Evolutionary conservation across 1,140 invertebrate genomes (phyloP).

Genomic region (Antheraea pernyi): DNA sequence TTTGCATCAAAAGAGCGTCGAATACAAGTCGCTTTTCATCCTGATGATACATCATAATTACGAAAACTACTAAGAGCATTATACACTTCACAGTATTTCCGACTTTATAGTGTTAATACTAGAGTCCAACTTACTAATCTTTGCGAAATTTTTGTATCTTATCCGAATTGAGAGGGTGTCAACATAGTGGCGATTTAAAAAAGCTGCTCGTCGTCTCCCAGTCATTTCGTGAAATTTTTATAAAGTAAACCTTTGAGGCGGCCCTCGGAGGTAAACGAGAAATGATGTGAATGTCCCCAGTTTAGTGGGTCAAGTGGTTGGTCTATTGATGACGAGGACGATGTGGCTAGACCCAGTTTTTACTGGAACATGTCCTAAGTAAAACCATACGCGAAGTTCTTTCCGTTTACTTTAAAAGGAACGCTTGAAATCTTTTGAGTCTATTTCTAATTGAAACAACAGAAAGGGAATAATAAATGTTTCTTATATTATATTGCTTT

Average conservation of each 20-base stretch:
- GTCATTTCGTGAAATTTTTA: slow-evolving; percentile 45
- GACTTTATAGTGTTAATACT: background rate
- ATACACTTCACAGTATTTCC: slow-evolving; percentile 13
- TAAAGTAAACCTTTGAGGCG: slow-evolving; percentile 36
- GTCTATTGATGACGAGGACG: slow-evolving; percentile 40
- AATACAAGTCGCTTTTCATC: slow-evolving; percentile 32
- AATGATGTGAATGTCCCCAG: slow-evolving; percentile 42
- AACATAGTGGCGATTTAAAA: slow-evolving; percentile 42
- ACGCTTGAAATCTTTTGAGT: background rate
- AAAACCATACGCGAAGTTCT: slow-evolving; percentile 15
- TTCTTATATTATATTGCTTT: no score
- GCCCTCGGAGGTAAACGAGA: slow-evolving; percentile 35
- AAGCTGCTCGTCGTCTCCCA: slow-evolving; percentile 30
- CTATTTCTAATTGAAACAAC: no score
- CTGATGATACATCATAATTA: slow-evolving; percentile 22
- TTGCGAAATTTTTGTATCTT: slow-evolving; percentile 25
- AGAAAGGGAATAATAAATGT: no score
- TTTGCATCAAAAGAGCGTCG: slow-evolving; percentile 34
- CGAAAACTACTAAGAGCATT: slow-evolving; percentile 11
- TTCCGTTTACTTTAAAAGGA: slow-evolving; percentile 1
- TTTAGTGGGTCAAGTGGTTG: slow-evolving; percentile 43
- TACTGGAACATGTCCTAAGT: slow-evolving; percentile 27
- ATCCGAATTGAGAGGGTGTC: slow-evolving; percentile 26
- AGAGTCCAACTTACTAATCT: slow-evolving; percentile 23
- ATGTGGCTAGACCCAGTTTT: slow-evolving; percentile 26